Conservation (phyloP, 1,140 invertebrate species). For the Acromyrmex charruanus region DNA sequence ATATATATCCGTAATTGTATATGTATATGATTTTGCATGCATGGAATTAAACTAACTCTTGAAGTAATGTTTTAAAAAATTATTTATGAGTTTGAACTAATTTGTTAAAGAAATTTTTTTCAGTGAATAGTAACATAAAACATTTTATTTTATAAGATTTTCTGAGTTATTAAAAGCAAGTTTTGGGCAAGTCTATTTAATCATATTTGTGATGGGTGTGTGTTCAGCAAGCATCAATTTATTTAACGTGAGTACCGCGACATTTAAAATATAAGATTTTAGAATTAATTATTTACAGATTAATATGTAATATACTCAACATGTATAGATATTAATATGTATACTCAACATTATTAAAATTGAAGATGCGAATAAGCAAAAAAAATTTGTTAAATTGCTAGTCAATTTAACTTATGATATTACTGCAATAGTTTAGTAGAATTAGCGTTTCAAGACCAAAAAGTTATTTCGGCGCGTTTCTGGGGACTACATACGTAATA, state of each 20-base stretch:
- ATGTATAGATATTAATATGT: no score
- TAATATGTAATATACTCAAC: no score
- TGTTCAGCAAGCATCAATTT: conserved; percentile 24
- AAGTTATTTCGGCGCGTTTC: no score
- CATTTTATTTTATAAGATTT: conserved; percentile 22
- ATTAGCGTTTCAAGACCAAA: no score
- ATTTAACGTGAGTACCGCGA: neutral
- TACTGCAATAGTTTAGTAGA: no score
- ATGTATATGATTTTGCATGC: neutral
- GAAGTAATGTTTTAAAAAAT: neutral
- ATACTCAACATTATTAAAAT: no score
- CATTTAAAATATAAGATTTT: neutral
- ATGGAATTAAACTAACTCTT: neutral
- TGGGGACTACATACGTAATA: no score
- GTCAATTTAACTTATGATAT: no score
- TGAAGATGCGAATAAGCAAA: no score
- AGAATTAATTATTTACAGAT: no score
- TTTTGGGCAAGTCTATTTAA: conserved; percentile 5
- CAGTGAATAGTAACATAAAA: neutral
- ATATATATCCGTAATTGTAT: no score
- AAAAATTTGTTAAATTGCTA: no score
- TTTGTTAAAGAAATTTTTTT: neutral
- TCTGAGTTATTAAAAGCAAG: conserved; percentile 12
- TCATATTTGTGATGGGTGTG: neutral
- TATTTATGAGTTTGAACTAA: neutral